These are phyloP conservation scores for Dicrostonyx torquatus DNA, from an alignment of 2,797 vertebrate species.

Conservation along the genomic window DNA sequence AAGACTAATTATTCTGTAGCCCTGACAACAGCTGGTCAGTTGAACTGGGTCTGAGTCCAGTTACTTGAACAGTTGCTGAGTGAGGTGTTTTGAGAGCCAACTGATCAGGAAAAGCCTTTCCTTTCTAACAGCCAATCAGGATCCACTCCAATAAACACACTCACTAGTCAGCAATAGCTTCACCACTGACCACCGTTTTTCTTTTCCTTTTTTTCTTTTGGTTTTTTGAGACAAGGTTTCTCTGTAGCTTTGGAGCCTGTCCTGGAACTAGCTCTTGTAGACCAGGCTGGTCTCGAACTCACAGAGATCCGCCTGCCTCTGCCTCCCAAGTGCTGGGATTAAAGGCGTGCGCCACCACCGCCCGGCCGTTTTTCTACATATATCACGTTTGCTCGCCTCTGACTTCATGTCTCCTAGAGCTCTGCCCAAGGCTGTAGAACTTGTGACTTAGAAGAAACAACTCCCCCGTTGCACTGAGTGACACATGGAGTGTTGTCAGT, in stretches of 20 bases:
- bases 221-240: no score
- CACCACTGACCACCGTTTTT: not conserved
- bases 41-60: not conserved
- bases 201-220: no score
- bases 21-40: not conserved
- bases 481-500: not conserved
- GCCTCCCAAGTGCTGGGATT: no score
- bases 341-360: no score
- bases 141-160: not conserved
- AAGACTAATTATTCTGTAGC: constrained; percentile 16
- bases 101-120: not conserved
- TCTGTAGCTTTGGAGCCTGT: no score
- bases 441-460: not conserved
- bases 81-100: not conserved
- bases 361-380: no score
- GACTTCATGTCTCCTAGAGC: not conserved
- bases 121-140: constrained; percentile 34
- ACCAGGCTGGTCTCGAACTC: no score
- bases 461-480: not conserved
- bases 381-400: not conserved
- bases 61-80: not conserved
- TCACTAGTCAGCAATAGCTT: not conserved
- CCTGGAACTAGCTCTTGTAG: no score
- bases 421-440: not conserved
- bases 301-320: no score